Percentiles rank a stretch among this genome's conserved stretches.
Evolutionary conservation across 1,140 invertebrate genomes (phyloP).

Genomic region (Papilio machaon): DNA sequence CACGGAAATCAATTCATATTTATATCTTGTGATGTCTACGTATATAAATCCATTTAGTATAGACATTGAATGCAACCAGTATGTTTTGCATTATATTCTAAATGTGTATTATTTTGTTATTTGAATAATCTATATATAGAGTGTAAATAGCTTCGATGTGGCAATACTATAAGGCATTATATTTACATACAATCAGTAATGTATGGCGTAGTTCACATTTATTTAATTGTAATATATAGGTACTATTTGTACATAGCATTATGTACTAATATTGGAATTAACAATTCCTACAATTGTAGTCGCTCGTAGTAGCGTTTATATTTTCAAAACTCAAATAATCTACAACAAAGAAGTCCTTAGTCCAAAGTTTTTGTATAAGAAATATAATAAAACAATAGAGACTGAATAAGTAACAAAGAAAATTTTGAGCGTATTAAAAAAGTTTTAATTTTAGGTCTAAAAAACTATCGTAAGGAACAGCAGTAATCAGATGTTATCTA

Average conservation of each 20-base stretch:
- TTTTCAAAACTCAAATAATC: too few relatives aligned
- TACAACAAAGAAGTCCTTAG: too few relatives aligned
- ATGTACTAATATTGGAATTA: too few relatives aligned
- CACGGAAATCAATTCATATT: neutral
- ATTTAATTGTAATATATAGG: neutral
- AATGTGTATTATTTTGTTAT: conserved; percentile 12
- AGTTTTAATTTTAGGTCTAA: too few relatives aligned
- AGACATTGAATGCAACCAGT: neutral
- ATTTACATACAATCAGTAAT: neutral
- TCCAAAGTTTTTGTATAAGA: too few relatives aligned
- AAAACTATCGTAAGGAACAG: neutral
- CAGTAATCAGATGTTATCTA: neutral
- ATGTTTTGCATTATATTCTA: neutral
- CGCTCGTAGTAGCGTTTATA: too few relatives aligned
- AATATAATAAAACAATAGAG: too few relatives aligned
- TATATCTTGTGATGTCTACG: neutral
- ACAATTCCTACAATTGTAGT: too few relatives aligned
- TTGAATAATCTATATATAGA: neutral
- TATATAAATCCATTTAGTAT: neutral
- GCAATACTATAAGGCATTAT: neutral
- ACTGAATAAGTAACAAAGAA: too few relatives aligned
- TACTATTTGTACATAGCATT: too few relatives aligned
- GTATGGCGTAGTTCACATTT: neutral
- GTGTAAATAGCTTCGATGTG: neutral
- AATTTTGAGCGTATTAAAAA: too few relatives aligned